phyloP scores from a whole-genome alignment of 2,888 invertebrate genomes.

The Drosophila incognita region DNA sequence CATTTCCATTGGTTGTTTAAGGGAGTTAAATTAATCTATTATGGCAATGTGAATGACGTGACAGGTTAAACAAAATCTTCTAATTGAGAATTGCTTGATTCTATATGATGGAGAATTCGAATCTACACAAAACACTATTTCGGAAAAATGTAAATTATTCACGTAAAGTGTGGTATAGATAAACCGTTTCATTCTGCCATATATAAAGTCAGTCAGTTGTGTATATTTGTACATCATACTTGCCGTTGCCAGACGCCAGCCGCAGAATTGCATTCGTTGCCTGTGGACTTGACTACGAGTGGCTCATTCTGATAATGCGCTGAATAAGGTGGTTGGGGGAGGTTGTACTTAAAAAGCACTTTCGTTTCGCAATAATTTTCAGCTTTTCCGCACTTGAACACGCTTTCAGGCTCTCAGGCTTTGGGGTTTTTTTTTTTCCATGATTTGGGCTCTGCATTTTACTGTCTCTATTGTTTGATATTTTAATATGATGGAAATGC shows the following conservation, averaged over 20 bases:
- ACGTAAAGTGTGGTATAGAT: background rate
- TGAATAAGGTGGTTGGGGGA: background rate
- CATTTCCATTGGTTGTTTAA: constrained; percentile 84
- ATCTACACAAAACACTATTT: background rate
- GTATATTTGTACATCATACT: constrained; percentile 7
- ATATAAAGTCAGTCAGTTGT: background rate
- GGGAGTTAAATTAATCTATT: background rate
- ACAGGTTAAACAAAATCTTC: background rate
- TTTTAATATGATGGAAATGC: constrained; percentile 75
- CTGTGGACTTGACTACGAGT: constrained; percentile 8
- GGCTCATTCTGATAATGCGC: constrained; percentile 8
- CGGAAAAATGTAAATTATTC: background rate
- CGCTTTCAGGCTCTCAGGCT: constrained; percentile 55
- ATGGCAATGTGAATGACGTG: background rate
- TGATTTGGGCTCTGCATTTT: constrained; percentile 62
- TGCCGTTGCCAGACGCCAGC: constrained; percentile 5
- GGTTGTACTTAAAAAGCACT: constrained; percentile 72
- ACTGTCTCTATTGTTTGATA: constrained; percentile 68
- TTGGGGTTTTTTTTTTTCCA: constrained; percentile 23
- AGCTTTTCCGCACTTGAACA: constrained; percentile 78
- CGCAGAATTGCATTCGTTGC: constrained; percentile 17
- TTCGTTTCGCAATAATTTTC: constrained; percentile 73
- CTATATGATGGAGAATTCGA: background rate
- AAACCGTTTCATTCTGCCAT: background rate
- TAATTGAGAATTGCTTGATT: background rate